Conservation (phyloP, 2,797 vertebrate species). For the Periophthalmus magnuspinnatus region DNA sequence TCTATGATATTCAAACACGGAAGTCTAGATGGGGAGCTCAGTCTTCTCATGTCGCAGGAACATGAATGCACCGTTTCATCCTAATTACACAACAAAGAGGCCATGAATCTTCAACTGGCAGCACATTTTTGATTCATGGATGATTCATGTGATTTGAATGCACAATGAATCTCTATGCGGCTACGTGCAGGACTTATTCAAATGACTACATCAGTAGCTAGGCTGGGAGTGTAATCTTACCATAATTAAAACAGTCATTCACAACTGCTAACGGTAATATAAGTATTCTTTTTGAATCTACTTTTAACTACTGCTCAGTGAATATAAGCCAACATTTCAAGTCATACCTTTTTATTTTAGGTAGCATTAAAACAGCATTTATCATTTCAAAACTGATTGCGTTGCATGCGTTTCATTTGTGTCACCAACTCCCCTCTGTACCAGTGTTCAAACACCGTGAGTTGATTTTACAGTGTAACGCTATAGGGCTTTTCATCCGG, state of each 20-base stretch:
- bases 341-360: background rate
- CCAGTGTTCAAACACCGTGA: background rate
- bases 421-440: background rate
- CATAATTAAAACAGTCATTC: conserved; percentile 6
- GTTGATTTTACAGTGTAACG: conserved; percentile 4
- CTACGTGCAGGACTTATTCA: conserved; percentile 4
- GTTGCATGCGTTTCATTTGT: background rate
- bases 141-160: conserved; percentile 13
- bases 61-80: conserved; percentile 15
- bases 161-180: conserved; percentile 7
- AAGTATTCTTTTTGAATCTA: background rate
- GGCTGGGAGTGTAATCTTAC: background rate
- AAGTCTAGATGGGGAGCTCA: background rate
- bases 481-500: conserved; percentile 4
- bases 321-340: background rate
- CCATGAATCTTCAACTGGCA: conserved; percentile 11
- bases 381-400: background rate
- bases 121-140: conserved; percentile 14
- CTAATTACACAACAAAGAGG: conserved; percentile 30
- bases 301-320: background rate
- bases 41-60: conserved; percentile 28
- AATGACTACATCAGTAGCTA: conserved; percentile 2
- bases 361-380: background rate
- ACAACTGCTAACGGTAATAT: background rate
- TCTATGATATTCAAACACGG: conserved; percentile 31